Percentiles rank a stretch among this genome's conserved stretches.
Evolutionary conservation across 2,888 invertebrate genomes (phyloP).

Genomic region (Meghimatium bilineatum): DNA sequence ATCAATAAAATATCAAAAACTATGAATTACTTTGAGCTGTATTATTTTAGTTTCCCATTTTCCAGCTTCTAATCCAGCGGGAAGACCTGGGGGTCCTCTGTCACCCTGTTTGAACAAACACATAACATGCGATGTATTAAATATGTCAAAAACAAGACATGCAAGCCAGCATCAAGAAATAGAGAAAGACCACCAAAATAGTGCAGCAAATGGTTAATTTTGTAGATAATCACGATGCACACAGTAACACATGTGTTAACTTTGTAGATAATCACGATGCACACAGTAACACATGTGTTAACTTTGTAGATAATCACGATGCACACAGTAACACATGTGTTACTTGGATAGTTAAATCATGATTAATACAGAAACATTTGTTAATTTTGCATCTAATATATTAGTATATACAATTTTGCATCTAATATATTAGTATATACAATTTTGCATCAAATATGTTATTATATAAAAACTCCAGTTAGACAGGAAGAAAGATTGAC

Average conservation of each 20-base stretch:
- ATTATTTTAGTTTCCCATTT: constrained; percentile 59
- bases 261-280: not conserved
- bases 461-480: no score
- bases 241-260: not conserved
- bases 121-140: constrained; percentile 18
- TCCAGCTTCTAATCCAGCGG: constrained; percentile 57
- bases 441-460: not conserved
- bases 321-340: not conserved
- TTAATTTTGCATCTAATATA: not conserved
- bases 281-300: not conserved
- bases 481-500: no score
- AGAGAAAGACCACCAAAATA: not conserved
- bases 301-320: not conserved
- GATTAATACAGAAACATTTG: not conserved
- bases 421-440: not conserved
- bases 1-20: not conserved
- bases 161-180: not conserved
- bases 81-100: constrained; percentile 69
- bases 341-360: not conserved
- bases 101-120: constrained; percentile 61
- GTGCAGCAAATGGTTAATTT: not conserved
- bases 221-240: not conserved
- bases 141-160: not conserved
- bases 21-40: constrained; percentile 59
- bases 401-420: not conserved